A percentile compares a stretch with the other conserved stretches of the same genome.
These are phyloP conservation scores for Fringilla coelebs DNA, from an alignment of 2,797 vertebrate species.

Conservation along the genomic window DNA sequence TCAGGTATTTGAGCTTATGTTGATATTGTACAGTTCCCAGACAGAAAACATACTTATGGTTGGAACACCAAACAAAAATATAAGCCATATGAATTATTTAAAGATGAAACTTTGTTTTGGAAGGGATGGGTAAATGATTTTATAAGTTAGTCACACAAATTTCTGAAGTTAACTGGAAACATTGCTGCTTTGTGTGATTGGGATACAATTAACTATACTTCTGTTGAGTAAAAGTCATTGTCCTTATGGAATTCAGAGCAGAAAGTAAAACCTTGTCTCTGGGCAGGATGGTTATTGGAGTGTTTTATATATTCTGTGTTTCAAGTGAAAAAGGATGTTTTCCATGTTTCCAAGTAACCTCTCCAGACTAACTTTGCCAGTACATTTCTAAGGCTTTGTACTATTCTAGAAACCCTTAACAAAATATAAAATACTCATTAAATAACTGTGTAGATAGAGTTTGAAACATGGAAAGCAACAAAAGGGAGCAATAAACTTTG, in stretches of 20 bases:
- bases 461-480: background rate
- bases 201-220: background rate
- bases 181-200: background rate
- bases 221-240: background rate
- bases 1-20: background rate
- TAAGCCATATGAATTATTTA: background rate
- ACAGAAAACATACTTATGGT: background rate
- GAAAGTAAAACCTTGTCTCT: background rate
- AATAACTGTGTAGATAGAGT: background rate
- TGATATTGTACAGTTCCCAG: background rate
- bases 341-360: background rate
- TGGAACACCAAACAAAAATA: background rate
- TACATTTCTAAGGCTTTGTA: background rate
- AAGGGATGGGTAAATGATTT: background rate
- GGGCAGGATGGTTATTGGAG: background rate
- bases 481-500: background rate
- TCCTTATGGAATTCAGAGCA: background rate
- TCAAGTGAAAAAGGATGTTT: background rate
- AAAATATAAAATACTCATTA: background rate
- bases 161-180: background rate
- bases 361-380: background rate
- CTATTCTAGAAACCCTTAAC: background rate
- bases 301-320: background rate
- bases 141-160: background rate
- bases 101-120: background rate